Conservation (phyloP, 2,888 invertebrate species). For the Carterocephalus palaemon region DNA sequence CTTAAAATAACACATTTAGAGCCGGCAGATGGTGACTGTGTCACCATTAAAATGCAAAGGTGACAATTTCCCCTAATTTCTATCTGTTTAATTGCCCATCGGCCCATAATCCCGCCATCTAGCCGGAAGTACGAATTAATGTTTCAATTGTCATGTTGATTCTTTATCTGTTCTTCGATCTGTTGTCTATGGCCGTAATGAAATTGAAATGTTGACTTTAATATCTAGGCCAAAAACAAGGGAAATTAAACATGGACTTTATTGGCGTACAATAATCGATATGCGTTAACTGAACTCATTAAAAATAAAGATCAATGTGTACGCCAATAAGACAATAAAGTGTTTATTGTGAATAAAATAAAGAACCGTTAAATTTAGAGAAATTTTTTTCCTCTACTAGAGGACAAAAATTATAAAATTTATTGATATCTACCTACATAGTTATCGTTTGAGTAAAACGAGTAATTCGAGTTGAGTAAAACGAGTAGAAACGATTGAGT, state of each 20-base stretch:
- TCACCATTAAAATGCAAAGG: slow-evolving; percentile 41
- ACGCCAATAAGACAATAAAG: too few species aligned
- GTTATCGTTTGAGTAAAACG: too few species aligned
- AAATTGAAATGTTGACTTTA: slow-evolving; percentile 4
- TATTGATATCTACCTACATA: too few species aligned
- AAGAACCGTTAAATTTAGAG: too few species aligned
- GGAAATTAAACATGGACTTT: not conserved
- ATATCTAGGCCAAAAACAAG: not conserved
- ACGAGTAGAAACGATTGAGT: too few species aligned
- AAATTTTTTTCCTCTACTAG: too few species aligned
- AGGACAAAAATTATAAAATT: too few species aligned
- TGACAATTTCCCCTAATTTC: slow-evolving; percentile 41
- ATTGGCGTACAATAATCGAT: not conserved
- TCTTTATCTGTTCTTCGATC: slow-evolving; percentile 19
- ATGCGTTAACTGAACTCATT: not conserved
- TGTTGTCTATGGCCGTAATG: slow-evolving; percentile 22
- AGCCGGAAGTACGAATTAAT: slow-evolving; percentile 32
- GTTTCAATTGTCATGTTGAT: slow-evolving; percentile 26
- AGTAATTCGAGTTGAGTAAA: too few species aligned
- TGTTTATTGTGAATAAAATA: too few species aligned
- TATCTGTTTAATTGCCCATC: slow-evolving; percentile 47
- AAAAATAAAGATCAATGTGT: too few species aligned
- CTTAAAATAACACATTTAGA: slow-evolving; percentile 24
- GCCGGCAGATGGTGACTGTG: slow-evolving; percentile 32
- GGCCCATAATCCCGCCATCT: slow-evolving; percentile 45